Evolutionary conservation across 1,140 invertebrate species (phyloP), one percentile per base, ranked within the genome.

Genomic region (Kradibia gibbosae): DNA sequence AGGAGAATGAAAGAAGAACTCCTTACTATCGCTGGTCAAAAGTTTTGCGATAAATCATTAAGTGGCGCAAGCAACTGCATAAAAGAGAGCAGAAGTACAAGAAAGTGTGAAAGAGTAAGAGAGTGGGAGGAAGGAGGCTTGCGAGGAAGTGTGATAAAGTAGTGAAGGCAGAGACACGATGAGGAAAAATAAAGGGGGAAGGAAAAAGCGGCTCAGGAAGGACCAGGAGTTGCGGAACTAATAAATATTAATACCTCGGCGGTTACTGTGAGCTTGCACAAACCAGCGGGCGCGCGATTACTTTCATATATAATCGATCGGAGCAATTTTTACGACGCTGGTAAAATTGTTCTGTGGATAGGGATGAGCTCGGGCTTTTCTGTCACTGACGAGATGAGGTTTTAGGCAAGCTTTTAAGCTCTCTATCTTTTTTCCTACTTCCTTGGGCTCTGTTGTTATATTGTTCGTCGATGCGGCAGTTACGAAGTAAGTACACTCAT

Each of bases 171-270:
- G 50, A 11, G 50, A 53, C 5, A 53, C 20, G 50, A 22, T 22
- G 15, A 17, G 50, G 50, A 53, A 53, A 11, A n/a, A n/a, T n/a
- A n/a, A n/a, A 28, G 53, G 34, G 15, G 22, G 45, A 50, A 45
- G 20, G 45, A 45, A 53, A 48, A 62, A 20, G 17, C 28, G 53
- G 75, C 39, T 50, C 75, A 78, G 71, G 75, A 81, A 81, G 77
- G 80, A 53, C 73, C 80, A 81, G 77, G 70, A 82, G 70, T 82
- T 82, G 81, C 75, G 81, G 57, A 84, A 84, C 83, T 84, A 84
- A 84, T 84, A 84, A 84, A 84, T 84, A 84, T 84, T 84, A 84
- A 84, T 84, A 82, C 80, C 45, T 67, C 31, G 42, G 71, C 67
- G 76, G 60, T 78, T 78, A 62, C 62, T 62, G 31, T 28, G 74